phyloP scores from a whole-genome alignment of 2,797 vertebrate species.

The Microchirus variegatus region DNA sequence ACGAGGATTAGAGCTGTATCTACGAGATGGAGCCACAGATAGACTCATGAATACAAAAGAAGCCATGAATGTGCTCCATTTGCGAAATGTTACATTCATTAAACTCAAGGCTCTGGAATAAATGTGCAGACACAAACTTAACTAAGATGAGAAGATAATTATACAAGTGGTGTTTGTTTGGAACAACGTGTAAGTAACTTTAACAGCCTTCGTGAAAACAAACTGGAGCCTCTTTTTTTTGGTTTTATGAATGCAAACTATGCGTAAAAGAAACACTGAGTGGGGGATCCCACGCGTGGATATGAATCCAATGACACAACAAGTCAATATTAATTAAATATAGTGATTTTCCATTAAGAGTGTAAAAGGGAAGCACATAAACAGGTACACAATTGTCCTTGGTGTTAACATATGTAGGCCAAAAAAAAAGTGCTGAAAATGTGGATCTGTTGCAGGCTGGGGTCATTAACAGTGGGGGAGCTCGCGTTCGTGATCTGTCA shows the following conservation, averaged over 20 bases:
- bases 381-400: conserved; percentile 10
- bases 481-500: conserved; percentile 80
- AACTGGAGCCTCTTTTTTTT: neutral
- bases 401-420: conserved; percentile 58
- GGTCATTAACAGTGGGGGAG: conserved; percentile 75
- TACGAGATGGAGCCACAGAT: conserved; percentile 63
- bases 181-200: neutral
- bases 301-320: neutral
- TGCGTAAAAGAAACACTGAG: neutral
- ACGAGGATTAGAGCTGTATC: conserved; percentile 70
- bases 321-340: conserved; percentile 16
- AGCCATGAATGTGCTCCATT: conserved; percentile 60
- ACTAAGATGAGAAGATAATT: neutral
- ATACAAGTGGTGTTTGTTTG: conserved; percentile 2
- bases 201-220: neutral
- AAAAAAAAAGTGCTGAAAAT: conserved; percentile 56
- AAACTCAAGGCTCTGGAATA: conserved; percentile 41
- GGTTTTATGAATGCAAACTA: neutral
- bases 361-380: conserved; percentile 38
- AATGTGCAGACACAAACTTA: conserved; percentile 23
- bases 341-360: conserved; percentile 1
- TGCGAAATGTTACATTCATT: conserved; percentile 41
- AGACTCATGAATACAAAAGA: conserved; percentile 73
- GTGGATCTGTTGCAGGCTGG: conserved; percentile 69
- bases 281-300: neutral